Evolutionary conservation across 2,888 invertebrate genomes (phyloP).

Genomic region (Brassicogethes aeneus): DNA sequence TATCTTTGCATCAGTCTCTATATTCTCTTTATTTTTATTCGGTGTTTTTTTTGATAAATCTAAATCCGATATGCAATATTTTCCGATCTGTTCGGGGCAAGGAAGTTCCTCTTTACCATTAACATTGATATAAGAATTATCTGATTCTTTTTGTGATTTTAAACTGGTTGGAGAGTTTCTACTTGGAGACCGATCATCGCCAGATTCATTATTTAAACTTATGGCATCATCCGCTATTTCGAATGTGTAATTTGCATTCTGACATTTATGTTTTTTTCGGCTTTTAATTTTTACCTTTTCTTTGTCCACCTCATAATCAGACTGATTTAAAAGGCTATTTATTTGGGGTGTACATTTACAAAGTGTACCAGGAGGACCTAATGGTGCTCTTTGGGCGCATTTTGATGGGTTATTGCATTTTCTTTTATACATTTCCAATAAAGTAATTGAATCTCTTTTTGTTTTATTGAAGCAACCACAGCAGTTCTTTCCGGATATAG

Average conservation of each 20-base stretch:
- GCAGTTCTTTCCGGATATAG: conserved; percentile 36
- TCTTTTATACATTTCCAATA: conserved; percentile 53
- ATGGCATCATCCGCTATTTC: conserved; percentile 41
- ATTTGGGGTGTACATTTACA: conserved; percentile 28
- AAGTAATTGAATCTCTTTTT: conserved; percentile 36
- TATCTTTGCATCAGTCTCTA: conserved; percentile 18
- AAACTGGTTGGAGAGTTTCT: conserved; percentile 34
- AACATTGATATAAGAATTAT: conserved; percentile 50
- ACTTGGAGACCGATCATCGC: conserved; percentile 30
- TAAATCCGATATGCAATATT: conserved; percentile 24
- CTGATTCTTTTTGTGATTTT: conserved; percentile 31
- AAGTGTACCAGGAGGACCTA: conserved; percentile 35
- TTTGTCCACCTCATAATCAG: conserved; percentile 47
- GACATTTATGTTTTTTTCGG: conserved; percentile 19
- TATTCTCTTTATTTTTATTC: conserved; percentile 14
- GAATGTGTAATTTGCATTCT: conserved; percentile 29
- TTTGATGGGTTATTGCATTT: conserved; percentile 31
- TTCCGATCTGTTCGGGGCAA: conserved; percentile 40
- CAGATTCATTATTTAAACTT: conserved; percentile 33
- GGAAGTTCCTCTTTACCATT: conserved; percentile 67
- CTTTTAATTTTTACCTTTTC: conserved; percentile 24
- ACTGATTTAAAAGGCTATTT: conserved; percentile 30
- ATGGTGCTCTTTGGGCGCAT: conserved; percentile 36
- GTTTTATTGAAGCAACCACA: conserved; percentile 39
- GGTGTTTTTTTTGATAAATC: conserved; percentile 3